Evolutionary conservation across 2,888 invertebrate species (phyloP).

Genomic region (Ichneumoninae sp.): DNA sequence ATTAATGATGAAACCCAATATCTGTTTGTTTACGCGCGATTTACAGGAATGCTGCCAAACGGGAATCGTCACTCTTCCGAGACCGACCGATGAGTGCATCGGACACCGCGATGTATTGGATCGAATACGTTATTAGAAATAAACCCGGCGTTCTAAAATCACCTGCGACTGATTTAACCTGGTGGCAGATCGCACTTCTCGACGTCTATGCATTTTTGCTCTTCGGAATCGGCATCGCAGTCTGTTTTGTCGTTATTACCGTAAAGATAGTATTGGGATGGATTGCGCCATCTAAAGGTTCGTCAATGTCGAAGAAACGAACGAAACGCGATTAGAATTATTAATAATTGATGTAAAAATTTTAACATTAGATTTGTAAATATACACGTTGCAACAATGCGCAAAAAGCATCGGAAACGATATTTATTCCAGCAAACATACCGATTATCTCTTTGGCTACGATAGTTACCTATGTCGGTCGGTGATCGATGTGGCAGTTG

Average conservation of each 20-base stretch:
- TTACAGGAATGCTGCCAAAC: slow-evolving; percentile 75
- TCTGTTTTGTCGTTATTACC: not conserved
- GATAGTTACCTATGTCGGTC: not conserved
- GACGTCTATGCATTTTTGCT: slow-evolving; percentile 69
- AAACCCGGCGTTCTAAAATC: slow-evolving; percentile 69
- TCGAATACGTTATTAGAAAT: slow-evolving; percentile 72
- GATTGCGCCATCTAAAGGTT: not conserved
- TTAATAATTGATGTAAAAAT: not conserved
- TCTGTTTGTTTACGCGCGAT: slow-evolving; percentile 73
- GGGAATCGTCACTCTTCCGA: slow-evolving; percentile 73
- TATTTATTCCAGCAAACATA: not conserved
- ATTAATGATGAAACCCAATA: slow-evolving; percentile 67
- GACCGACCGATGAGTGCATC: slow-evolving; percentile 73
- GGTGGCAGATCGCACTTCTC: slow-evolving; percentile 73
- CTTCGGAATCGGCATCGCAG: not conserved
- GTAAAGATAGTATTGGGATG: slow-evolving; percentile 5
- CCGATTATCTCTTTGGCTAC: not conserved
- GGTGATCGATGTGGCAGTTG: slow-evolving; percentile 4
- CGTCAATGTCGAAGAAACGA: not conserved
- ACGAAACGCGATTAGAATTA: slow-evolving; percentile 51
- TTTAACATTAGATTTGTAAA: not conserved
- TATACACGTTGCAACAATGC: not conserved
- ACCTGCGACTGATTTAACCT: slow-evolving; percentile 67
- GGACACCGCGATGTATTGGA: slow-evolving; percentile 73
- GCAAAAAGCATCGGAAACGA: not conserved